Conservation (phyloP, 2,113 vertebrate species). For the Caranx melampygus region DNA sequence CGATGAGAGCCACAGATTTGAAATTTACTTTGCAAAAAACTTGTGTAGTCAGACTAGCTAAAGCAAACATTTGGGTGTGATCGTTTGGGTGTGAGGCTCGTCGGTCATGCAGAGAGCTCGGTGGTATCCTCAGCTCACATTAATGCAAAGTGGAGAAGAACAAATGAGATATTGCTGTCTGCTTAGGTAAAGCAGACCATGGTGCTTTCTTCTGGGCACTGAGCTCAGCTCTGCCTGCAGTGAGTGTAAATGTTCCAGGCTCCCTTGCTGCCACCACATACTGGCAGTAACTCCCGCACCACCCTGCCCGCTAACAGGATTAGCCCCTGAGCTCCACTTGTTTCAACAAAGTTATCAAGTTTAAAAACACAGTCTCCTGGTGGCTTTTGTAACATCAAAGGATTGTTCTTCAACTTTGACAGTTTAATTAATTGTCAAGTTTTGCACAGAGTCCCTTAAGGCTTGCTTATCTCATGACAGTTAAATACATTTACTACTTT, state of each 20-base stretch:
- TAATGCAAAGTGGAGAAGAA: slow-evolving; percentile 42
- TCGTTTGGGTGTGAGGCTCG: slow-evolving; percentile 21
- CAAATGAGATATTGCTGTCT: slow-evolving; percentile 28
- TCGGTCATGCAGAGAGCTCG: slow-evolving; percentile 21
- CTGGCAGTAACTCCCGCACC: slow-evolving; percentile 55
- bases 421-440: slow-evolving; percentile 63
- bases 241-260: slow-evolving; percentile 65
- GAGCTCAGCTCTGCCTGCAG: slow-evolving; percentile 58
- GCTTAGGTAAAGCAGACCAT: slow-evolving; percentile 42
- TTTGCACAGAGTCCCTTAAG: slow-evolving; percentile 15
- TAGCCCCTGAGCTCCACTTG: slow-evolving; percentile 65
- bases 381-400: slow-evolving; percentile 57
- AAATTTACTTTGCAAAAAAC: slow-evolving; percentile 50
- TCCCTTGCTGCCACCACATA: slow-evolving; percentile 46
- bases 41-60: slow-evolving; percentile 30
- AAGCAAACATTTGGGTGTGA: slow-evolving; percentile 48
- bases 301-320: slow-evolving; percentile 65
- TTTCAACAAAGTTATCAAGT: slow-evolving; percentile 71
- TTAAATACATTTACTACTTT: slow-evolving; percentile 31
- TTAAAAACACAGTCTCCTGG: slow-evolving; percentile 56
- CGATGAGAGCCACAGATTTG: slow-evolving; percentile 46
- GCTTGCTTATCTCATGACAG: neutral
- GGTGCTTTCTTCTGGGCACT: slow-evolving; percentile 16
- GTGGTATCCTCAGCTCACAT: slow-evolving; percentile 7
- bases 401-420: slow-evolving; percentile 53